Evolutionary conservation across 2,888 invertebrate genomes (phyloP).

Genomic region (Drosophila birchii): DNA sequence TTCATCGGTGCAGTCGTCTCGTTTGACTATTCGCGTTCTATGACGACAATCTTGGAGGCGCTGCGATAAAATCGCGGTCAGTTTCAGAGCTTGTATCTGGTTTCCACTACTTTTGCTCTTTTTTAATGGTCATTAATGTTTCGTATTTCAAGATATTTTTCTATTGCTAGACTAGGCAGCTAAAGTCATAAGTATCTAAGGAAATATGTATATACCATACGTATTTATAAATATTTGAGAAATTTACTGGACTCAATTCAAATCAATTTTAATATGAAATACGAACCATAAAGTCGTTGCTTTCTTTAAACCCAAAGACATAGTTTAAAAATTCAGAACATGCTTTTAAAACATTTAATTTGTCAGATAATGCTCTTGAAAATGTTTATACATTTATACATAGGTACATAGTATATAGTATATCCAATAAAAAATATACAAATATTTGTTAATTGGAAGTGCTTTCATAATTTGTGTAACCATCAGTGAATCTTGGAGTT

Average conservation of each 20-base stretch:
- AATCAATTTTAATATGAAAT: no score
- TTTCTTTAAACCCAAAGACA: no score
- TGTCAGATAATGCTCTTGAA: no score
- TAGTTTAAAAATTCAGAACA: no score
- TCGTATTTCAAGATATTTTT: neutral
- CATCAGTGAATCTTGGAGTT: neutral
- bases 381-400: neutral
- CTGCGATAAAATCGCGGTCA: conserved; percentile 31
- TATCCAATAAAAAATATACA: neutral
- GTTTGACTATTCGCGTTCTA: neutral
- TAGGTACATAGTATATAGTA: no score
- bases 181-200: neutral
- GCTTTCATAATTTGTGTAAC: neutral
- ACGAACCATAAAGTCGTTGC: no score
- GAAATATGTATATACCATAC: no score
- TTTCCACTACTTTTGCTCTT: neutral
- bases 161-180: neutral
- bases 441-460: neutral
- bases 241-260: no score
- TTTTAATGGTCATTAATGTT: neutral
- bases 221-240: no score
- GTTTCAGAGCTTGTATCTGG: conserved; percentile 18
- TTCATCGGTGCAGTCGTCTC: conserved; percentile 17
- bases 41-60: conserved; percentile 24
- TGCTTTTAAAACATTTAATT: no score